Conservation (phyloP, 2,888 invertebrate genomes). For the Helleia helle region DNA sequence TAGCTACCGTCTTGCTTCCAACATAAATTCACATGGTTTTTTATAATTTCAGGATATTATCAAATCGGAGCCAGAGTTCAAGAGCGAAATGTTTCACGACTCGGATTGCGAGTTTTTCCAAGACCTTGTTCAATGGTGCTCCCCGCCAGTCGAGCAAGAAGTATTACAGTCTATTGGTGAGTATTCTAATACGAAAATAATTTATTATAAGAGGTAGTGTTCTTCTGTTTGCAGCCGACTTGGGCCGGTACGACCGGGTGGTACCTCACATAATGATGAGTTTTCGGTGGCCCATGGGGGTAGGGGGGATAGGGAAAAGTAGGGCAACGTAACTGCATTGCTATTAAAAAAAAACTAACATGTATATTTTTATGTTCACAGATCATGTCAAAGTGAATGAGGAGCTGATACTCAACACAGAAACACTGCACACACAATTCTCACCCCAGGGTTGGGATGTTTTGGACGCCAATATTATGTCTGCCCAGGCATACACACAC, state of each 20-base stretch:
- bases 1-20: constrained; percentile 21
- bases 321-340: too few relatives aligned
- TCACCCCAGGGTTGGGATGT: constrained; percentile 60
- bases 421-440: constrained; percentile 59
- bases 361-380: constrained; percentile 25
- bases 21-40: constrained; percentile 33
- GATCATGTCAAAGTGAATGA: constrained; percentile 46
- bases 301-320: too few relatives aligned
- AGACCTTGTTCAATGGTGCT: constrained; percentile 78
- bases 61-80: constrained; percentile 59
- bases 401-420: constrained; percentile 54
- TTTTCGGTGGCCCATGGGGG: too few relatives aligned
- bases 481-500: constrained; percentile 42
- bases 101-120: constrained; percentile 80
- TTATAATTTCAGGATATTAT: constrained; percentile 56
- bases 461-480: constrained; percentile 50
- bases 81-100: constrained; percentile 60
- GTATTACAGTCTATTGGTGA: constrained; percentile 64
- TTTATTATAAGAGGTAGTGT: too few relatives aligned
- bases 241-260: too few relatives aligned
- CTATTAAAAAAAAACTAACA: too few relatives aligned
- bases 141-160: constrained; percentile 65
- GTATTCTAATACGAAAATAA: constrained; percentile 14
- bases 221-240: too few relatives aligned
- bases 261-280: too few relatives aligned